phyloP scores from a whole-genome alignment of 2,888 invertebrate species.

The Aphodius granarius region DNA sequence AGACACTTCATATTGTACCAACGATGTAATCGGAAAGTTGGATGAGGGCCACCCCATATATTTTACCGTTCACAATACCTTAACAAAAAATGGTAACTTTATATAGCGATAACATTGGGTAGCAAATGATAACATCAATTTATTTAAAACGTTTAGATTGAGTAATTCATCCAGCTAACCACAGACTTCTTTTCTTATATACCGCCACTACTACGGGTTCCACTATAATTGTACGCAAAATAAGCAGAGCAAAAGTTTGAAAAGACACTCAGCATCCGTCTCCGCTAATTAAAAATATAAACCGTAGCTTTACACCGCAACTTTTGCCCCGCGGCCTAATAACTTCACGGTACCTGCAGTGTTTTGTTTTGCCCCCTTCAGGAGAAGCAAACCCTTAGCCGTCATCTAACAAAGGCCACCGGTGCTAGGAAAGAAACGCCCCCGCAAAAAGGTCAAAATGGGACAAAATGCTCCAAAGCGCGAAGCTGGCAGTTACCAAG shows the following conservation, averaged over 20 bases:
- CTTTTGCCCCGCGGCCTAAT: not conserved
- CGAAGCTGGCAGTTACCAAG: not conserved
- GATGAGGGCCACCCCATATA: too few species aligned
- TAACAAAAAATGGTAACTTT: too few species aligned
- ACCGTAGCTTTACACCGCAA: not conserved
- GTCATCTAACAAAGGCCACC: not conserved
- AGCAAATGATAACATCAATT: too few species aligned
- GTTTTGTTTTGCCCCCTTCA: not conserved
- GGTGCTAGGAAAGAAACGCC: not conserved
- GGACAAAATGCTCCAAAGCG: not conserved
- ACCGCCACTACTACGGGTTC: not conserved
- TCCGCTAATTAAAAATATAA: not conserved
- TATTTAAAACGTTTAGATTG: too few species aligned
- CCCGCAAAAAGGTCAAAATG: not conserved
- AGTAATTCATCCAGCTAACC: not conserved
- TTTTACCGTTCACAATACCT: too few species aligned
- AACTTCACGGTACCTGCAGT: not conserved
- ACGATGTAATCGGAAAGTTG: too few species aligned
- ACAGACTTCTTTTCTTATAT: not conserved
- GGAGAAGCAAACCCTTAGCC: not conserved
- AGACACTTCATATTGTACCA: too few species aligned
- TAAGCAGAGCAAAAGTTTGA: not conserved
- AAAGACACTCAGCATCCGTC: not conserved
- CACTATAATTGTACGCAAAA: not conserved
- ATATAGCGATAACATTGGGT: too few species aligned